Conservation (phyloP, 2,888 invertebrate species). For the Dicyrtomina minuta region DNA sequence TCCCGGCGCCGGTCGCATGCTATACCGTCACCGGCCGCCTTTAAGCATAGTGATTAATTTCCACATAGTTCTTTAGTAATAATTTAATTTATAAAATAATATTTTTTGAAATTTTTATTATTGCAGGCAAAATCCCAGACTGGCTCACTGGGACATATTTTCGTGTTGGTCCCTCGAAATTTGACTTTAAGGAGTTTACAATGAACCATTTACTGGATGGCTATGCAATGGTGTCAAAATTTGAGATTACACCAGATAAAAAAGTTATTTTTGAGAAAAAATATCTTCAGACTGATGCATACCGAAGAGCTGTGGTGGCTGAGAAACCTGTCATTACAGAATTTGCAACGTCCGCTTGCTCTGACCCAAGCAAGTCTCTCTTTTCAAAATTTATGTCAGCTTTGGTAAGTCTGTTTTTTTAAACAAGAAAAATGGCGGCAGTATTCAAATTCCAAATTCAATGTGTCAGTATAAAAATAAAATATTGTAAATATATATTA, state of each 20-base stretch:
- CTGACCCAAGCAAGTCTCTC: slow-evolving; percentile 60
- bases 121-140: slow-evolving; percentile 21
- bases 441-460: too few relatives aligned
- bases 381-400: slow-evolving; percentile 56
- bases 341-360: slow-evolving; percentile 59
- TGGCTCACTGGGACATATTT: slow-evolving; percentile 28
- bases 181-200: slow-evolving; percentile 57
- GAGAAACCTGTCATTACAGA: slow-evolving; percentile 59
- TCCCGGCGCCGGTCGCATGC: too few relatives aligned
- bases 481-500: too few relatives aligned
- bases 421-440: too few relatives aligned
- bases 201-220: slow-evolving; percentile 58
- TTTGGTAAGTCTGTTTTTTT: slow-evolving; percentile 41
- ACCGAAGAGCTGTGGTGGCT: slow-evolving; percentile 57
- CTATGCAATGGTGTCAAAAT: slow-evolving; percentile 48
- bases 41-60: too few relatives aligned
- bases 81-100: background rate
- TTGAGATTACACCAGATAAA: slow-evolving; percentile 38
- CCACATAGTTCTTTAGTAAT: too few relatives aligned
- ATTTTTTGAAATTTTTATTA: background rate
- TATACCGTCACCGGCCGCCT: too few relatives aligned
- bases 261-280: slow-evolving; percentile 55
- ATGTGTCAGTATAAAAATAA: too few relatives aligned
- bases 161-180: slow-evolving; percentile 53
- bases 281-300: slow-evolving; percentile 59